Evolutionary conservation across 2,113 vertebrate species (phyloP).

Genomic region (Semnornis frantzii): DNA sequence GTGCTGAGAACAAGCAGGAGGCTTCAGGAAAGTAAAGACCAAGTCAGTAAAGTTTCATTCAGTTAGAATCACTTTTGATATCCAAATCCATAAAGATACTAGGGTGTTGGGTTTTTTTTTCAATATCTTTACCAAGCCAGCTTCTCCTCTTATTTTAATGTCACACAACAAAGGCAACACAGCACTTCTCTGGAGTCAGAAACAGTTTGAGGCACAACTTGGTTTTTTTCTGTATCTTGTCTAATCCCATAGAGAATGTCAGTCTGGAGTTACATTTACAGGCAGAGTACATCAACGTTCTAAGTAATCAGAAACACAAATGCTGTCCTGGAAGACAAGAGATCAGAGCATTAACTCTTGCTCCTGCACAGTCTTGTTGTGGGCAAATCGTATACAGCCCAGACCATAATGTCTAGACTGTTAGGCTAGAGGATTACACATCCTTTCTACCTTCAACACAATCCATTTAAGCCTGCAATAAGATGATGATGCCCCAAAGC

Average conservation of each 20-base stretch:
- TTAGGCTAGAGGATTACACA: background rate
- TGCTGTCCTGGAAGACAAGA: background rate
- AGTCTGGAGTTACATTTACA: background rate
- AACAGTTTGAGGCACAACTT: background rate
- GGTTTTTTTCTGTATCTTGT: background rate
- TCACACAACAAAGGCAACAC: background rate
- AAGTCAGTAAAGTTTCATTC: background rate
- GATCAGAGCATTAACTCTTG: background rate
- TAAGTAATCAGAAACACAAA: background rate
- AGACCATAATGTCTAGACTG: background rate
- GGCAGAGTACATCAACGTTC: background rate
- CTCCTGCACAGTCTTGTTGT: background rate
- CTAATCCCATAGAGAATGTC: background rate
- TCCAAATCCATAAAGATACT: background rate
- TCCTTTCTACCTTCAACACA: background rate
- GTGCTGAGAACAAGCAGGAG: background rate
- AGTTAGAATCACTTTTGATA: background rate
- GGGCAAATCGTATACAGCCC: background rate
- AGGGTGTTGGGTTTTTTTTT: rapidly evolving
- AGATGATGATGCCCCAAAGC: background rate
- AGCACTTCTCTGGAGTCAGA: background rate
- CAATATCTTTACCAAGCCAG: background rate
- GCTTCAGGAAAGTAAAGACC: background rate
- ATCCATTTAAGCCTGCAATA: background rate
- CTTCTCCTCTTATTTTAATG: background rate